Evolutionary conservation across 2,797 vertebrate species (phyloP), one percentile per base, ranked within the genome.

Genomic region (Characodon lateralis): DNA sequence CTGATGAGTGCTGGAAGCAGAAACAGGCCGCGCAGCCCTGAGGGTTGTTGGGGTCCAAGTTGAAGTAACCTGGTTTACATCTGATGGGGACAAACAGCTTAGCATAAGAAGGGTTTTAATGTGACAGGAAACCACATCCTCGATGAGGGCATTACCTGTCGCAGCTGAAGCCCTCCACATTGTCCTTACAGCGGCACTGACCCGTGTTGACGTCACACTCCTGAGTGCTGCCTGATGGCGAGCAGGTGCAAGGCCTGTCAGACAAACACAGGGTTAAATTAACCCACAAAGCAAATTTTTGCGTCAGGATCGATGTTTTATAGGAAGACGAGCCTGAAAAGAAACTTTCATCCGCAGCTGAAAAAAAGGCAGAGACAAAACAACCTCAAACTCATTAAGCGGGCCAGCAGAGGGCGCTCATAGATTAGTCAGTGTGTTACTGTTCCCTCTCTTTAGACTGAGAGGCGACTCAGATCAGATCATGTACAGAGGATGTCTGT

Each of bases 1-100:
- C 98, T 0, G 98, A 99, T 0, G 98, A 99, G 92, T 99, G 98
- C 24, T 96, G 97, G 84, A 97, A 99, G 91, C 98, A 99, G 94
- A 99, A 99, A 80, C 98, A 99, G 0, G 98, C 95, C 0, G 96
- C 97, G 90, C 98, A 99, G 77, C 98, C 98, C 77, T 94, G 95
- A 12, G 96, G 94, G 86, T 98, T 98, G 73, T 89, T 92, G 1
- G 90, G 81, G 83, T 99, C 97, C 95, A 99, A 91, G 90, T 98
- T 96, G 74, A 99, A 99, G 95, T 94, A 99, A 0, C 98, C 98
- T 85, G 97, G 97, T 76, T 99, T 99, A 91, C 98, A 99, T 91
- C 98, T 99, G 91, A 9, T 56, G 80, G 50, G 55, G 72, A 80
- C 18, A 71, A 0, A 26, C 55, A 14, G 26, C 24, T 8, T 8